These are phyloP conservation scores for Porites lutea DNA, from an alignment of 64 coral and sea anemone genomes.

Conservation along the genomic window DNA sequence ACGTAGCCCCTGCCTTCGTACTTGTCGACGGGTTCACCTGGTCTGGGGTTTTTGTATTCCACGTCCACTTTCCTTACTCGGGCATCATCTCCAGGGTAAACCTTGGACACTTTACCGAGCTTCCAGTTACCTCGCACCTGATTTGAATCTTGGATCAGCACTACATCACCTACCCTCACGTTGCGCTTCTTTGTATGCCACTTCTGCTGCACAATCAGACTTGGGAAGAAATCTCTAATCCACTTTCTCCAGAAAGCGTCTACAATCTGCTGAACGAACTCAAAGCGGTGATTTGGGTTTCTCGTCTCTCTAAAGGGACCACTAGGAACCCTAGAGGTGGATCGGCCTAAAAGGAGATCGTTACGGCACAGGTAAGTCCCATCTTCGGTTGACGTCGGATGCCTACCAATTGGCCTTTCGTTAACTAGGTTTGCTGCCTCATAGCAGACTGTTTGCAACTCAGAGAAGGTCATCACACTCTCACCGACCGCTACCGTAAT, in stretches of 20 bases:
- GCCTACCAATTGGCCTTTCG: constrained; percentile 57
- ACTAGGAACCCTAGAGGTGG: constrained; percentile 60
- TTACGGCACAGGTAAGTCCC: constrained; percentile 60
- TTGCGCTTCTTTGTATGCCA: constrained; percentile 38
- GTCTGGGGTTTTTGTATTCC: constrained; percentile 50
- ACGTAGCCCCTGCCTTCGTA: constrained; percentile 34
- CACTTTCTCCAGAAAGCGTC: constrained; percentile 58
- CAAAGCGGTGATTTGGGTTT: constrained; percentile 21
- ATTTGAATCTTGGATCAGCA: constrained; percentile 64
- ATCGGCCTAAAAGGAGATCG: constrained; percentile 35
- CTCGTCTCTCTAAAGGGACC: constrained; percentile 32
- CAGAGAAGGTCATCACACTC: constrained; percentile 30
- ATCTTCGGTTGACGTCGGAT: constrained; percentile 15
- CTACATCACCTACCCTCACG: constrained; percentile 31
- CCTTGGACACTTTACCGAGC: too few relatives aligned
- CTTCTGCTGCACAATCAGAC: constrained; percentile 19
- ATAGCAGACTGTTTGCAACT: constrained; percentile 60
- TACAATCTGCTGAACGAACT: constrained; percentile 60
- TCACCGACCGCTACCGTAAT: constrained; percentile 56
- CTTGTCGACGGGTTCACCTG: constrained; percentile 4
- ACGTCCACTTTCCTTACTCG: constrained; percentile 39
- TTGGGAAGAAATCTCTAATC: constrained; percentile 45
- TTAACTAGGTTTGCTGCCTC: constrained; percentile 63
- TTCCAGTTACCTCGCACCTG: too few relatives aligned
- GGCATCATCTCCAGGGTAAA: too few relatives aligned